Base-by-base conservation (phyloP, 1,140 invertebrate species). In the Oedothorax gibbosus region DNA sequence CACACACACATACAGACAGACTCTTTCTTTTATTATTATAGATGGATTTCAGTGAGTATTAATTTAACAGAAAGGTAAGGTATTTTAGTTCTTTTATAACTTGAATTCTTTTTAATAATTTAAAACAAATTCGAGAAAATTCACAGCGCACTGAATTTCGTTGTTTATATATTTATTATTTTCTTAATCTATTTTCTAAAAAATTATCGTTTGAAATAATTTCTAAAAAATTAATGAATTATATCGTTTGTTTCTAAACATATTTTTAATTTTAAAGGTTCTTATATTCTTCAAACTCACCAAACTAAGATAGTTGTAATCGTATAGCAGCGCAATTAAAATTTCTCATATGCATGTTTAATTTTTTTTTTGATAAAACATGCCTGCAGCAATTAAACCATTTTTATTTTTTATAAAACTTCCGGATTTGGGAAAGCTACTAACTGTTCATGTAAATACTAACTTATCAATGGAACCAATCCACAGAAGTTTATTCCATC, bases 341-440 rank as follows among this genome's bases (percentile, higher is more conserved):
- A 11, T 65, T 51, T 64, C 1, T 9, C 0, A 50, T 65, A 50
- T 51, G 35, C 35, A 14, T 64, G 2, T 49, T 75, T 35, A 12
- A 7, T n/a, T n/a, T n/a, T n/a, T n/a, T n/a, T n/a, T n/a, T 64
- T 18, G 10, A 20, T 18, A 4, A 51, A 65, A 50, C 50, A 77
- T 77, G 75, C 35, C 75, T 4, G 21, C 7, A 10, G n/a, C 51
- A 65, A 7, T 12, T 7, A 18, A 77, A 77, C 62, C 57, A 8
- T 77, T 77, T 77, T 65, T 77, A 51, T 77, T 77, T 53, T 65
- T 64, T 12, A 50, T 77, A 50, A 77, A 77, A 5, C 21, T 12
- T n/a, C 75, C 75, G 9, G 51, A 77, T 65, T 65, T 77, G 11
- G 65, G 21, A n/a, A 51, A 77, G 0, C 21, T 77, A 18, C 51